Conservation (phyloP, 2,113 vertebrate genomes). For the Pipra filicauda region DNA sequence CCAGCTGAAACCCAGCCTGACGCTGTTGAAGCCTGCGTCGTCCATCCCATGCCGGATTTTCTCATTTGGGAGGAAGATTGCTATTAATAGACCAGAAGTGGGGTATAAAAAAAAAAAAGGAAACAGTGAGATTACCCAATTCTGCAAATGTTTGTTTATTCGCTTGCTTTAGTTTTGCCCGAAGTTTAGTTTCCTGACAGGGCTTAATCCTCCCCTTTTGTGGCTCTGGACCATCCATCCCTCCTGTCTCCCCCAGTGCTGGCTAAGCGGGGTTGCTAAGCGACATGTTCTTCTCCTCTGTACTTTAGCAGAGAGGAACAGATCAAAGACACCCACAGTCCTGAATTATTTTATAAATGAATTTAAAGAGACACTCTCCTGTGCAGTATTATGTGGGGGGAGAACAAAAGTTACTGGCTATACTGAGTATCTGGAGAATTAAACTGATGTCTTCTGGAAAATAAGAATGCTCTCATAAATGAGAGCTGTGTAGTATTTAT, state of each 20-base stretch:
- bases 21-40: background rate
- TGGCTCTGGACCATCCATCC: conserved; percentile 63
- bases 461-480: background rate
- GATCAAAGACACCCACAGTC: conserved; percentile 69
- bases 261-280: conserved; percentile 67
- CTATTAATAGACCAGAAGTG: background rate
- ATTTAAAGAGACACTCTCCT: conserved; percentile 57
- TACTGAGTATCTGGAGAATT: background rate
- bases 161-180: background rate
- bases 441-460: background rate
- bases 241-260: background rate
- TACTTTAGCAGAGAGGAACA: conserved; percentile 53
- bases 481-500: background rate
- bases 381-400: background rate
- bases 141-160: conserved; percentile 8
- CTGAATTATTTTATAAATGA: conserved; percentile 64
- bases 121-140: background rate
- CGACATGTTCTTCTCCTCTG: conserved; percentile 69
- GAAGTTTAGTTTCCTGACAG: conserved; percentile 29
- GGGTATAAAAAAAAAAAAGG: background rate
- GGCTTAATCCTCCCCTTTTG: conserved; percentile 39
- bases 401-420: conserved; percentile 5
- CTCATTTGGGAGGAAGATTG: background rate
- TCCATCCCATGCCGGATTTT: background rate
- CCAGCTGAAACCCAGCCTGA: background rate